Conservation (phyloP, 2,797 vertebrate species). For the Macrochelys suwanniensis region DNA sequence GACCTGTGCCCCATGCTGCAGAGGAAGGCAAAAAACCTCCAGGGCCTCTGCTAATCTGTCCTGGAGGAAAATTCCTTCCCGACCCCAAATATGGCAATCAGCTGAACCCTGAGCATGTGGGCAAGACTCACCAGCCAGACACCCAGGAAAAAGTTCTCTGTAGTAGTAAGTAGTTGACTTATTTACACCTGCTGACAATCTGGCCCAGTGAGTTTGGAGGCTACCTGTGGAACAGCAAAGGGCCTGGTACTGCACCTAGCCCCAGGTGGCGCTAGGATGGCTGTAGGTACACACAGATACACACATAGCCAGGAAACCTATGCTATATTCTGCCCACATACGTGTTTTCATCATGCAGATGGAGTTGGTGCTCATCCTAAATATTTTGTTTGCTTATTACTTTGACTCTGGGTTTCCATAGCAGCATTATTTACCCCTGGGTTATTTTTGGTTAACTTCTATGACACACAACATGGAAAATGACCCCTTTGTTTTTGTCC, state of each 20-base stretch:
- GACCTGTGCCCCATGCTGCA: no score
- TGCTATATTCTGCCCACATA: background rate
- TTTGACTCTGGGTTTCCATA: background rate
- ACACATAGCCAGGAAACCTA: background rate
- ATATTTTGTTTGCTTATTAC: background rate
- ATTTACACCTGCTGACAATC: background rate
- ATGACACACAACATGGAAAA: background rate
- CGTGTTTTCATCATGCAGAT: background rate
- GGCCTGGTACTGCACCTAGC: background rate
- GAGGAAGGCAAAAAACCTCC: no score
- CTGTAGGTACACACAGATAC: background rate
- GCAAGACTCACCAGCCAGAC: no score
- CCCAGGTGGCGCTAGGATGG: background rate
- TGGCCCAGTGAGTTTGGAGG: background rate
- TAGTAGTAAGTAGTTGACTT: no score
- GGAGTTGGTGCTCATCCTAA: accelerated
- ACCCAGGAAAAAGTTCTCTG: no score
- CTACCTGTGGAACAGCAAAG: background rate
- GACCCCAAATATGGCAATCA: no score
- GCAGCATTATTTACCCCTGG: background rate
- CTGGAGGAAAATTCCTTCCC: no score
- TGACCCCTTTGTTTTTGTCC: background rate
- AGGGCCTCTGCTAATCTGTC: no score
- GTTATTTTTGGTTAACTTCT: background rate
- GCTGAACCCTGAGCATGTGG: no score